Conservation (phyloP, 2,113 vertebrate genomes). For the Hiodon tergisus region DNA sequence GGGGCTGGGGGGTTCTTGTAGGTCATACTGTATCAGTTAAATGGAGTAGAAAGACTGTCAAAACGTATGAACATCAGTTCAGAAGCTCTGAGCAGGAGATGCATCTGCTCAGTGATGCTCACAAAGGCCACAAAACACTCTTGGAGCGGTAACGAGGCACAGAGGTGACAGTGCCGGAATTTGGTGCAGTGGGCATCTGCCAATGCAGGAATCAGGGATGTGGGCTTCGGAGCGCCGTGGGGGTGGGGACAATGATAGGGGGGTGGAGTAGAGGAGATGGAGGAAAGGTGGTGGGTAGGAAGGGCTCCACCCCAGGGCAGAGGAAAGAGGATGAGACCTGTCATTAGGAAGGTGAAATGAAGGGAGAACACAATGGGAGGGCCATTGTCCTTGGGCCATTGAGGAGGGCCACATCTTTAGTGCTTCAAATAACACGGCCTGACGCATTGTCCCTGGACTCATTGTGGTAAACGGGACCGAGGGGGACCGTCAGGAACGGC, state of each 20-base stretch:
- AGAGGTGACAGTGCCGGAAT: background rate
- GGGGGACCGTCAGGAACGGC: conserved; percentile 50
- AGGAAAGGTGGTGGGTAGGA: conserved; percentile 54
- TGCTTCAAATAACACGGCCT: conserved; percentile 68
- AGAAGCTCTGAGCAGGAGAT: background rate
- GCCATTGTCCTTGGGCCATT: conserved; percentile 58
- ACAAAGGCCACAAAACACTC: background rate
- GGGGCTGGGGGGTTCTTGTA: background rate
- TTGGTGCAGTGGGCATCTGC: conserved; percentile 6
- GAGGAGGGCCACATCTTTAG: conserved; percentile 61
- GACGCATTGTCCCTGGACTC: conserved; percentile 52
- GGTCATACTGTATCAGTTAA: background rate
- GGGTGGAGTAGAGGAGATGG: conserved; percentile 20
- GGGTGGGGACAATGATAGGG: conserved; percentile 33
- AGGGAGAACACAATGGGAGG: conserved; percentile 57
- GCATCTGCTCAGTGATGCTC: background rate
- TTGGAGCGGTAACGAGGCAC: background rate
- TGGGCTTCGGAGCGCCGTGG: conserved; percentile 36
- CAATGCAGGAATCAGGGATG: conserved; percentile 7
- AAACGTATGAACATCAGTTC: no score
- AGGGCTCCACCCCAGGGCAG: conserved; percentile 51
- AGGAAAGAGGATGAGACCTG: conserved; percentile 69
- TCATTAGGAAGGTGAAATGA: conserved; percentile 67
- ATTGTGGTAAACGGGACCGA: conserved; percentile 56
- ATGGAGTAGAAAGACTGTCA: background rate